Evolutionary conservation across 2,888 invertebrate species (phyloP).

Genomic region (Dioctria rufipes): DNA sequence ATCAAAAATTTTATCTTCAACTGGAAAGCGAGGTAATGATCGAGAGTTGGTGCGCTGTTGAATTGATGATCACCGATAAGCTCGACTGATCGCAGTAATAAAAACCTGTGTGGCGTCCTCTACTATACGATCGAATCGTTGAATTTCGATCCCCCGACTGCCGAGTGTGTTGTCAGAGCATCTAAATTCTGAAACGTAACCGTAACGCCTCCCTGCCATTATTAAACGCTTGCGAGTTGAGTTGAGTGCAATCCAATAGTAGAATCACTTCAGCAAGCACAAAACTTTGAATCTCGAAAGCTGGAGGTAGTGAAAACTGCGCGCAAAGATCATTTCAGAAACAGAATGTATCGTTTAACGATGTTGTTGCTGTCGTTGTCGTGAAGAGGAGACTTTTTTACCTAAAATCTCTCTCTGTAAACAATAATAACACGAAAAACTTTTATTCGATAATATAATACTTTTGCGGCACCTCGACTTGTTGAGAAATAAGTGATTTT

Average conservation of each 20-base stretch:
- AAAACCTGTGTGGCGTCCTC: neutral
- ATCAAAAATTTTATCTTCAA: constrained; percentile 9
- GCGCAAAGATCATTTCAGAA: constrained; percentile 32
- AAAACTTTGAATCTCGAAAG: neutral
- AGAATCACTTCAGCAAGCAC: neutral
- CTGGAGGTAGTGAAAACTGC: constrained; percentile 50
- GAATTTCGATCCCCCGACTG: neutral
- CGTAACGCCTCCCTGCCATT: too few relatives aligned
- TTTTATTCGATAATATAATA: constrained; percentile 6
- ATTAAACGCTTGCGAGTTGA: too few relatives aligned
- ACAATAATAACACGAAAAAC: constrained; percentile 20
- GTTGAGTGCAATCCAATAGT: neutral
- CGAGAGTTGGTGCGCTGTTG: neutral
- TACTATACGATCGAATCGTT: too few relatives aligned
- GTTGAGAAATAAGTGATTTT: neutral
- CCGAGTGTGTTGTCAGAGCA: neutral
- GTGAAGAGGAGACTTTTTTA: neutral
- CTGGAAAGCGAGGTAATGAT: constrained; percentile 15
- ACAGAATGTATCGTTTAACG: neutral
- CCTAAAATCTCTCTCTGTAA: constrained; percentile 18
- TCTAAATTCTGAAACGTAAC: neutral
- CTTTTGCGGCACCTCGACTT: neutral
- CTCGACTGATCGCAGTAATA: constrained; percentile 3
- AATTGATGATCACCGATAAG: constrained; percentile 40
- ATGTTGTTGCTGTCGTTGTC: neutral